Base-by-base conservation (phyloP, 2,888 invertebrate species). In the Coecobrya sp. region DNA sequence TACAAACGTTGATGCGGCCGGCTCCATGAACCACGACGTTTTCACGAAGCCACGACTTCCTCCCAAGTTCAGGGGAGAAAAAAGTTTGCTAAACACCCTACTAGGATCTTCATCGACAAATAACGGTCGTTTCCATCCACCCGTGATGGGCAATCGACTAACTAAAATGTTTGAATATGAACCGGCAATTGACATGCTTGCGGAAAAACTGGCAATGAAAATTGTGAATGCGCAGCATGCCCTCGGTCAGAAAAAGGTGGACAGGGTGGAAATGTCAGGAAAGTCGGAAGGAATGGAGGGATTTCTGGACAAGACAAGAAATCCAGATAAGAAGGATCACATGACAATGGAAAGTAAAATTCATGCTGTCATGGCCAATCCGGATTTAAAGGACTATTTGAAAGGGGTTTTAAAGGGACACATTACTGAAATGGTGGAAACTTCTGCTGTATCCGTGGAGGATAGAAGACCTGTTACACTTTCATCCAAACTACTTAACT, bases 121-220 rank as follows among this genome's bases (percentile, higher is more conserved):
- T 1, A 65, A 82, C 22, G 88, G 89, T 0, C 73, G 89, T 1
- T 91, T 89, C n/a, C n/a, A n/a, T 59, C 90, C 11, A 49, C 92
- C 92, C n/a, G 88, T 89, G 25, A 68, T 45, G 65, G 22, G 68
- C 25, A 88, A 88, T 36, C 55, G 92, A n/a, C 11, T 90, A 11
- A 89, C 62, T 5, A 92, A 93, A 70, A 68, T 92, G 16, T 22
- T 93, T 19, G 93, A 93, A n/a, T 91, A 94, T 11, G 94, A 95
- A 49, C 94, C 95, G 1, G 95, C 95, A 0, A 81, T 95, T 55
- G 95, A 95, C 36, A 30, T 94, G 0, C 89, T 95, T 0, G 95
- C 95, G n/a, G 94, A 95, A 55, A 95, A 95, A 62, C 81, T 95
- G 13, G 94, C 95, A n/a, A 55, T 94, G 16, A 95, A 94, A 89